A percentile compares a stretch with the other conserved stretches of the same genome.
phyloP scores from a whole-genome alignment of 2,888 invertebrate genomes.

The Hirtodrosophila cameraria region DNA sequence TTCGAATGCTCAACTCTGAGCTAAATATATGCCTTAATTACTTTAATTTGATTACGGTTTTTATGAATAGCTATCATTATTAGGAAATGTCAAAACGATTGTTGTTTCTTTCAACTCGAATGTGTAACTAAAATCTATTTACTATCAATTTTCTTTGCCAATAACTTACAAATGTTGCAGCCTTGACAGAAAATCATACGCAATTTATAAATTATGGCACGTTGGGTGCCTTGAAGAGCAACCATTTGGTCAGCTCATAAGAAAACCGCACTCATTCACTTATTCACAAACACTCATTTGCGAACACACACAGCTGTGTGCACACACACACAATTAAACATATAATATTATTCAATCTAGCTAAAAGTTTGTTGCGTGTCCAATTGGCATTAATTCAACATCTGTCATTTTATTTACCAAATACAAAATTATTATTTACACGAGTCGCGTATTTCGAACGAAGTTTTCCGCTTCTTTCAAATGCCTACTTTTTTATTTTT shows the following conservation, averaged over 20 bases:
- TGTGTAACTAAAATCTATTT: no score
- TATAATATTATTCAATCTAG: constrained; percentile 52
- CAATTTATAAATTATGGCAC: constrained; percentile 15
- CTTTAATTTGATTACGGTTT: no score
- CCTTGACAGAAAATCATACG: constrained; percentile 13
- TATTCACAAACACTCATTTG: background rate
- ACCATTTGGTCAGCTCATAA: constrained; percentile 10
- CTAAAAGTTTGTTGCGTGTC: constrained; percentile 73
- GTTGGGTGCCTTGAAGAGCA: constrained; percentile 3
- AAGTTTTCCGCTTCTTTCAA: constrained; percentile 47
- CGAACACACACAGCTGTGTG: no score
- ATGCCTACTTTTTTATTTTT: constrained; percentile 24
- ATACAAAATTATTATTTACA: constrained; percentile 67
- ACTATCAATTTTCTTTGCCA: background rate
- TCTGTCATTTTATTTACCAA: constrained; percentile 62
- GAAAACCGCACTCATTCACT: constrained; percentile 13
- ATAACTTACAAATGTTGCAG: constrained; percentile 4
- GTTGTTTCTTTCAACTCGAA: no score
- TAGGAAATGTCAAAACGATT: background rate
- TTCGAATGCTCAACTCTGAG: no score
- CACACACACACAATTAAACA: background rate
- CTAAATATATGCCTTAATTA: no score
- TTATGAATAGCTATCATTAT: background rate
- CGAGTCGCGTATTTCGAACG: constrained; percentile 47
- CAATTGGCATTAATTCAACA: constrained; percentile 62